A percentile compares a stretch with the other conserved stretches of the same genome.
Conservation (phyloP, 2,113 vertebrate genomes). For the Psittacus erithacus region DNA sequence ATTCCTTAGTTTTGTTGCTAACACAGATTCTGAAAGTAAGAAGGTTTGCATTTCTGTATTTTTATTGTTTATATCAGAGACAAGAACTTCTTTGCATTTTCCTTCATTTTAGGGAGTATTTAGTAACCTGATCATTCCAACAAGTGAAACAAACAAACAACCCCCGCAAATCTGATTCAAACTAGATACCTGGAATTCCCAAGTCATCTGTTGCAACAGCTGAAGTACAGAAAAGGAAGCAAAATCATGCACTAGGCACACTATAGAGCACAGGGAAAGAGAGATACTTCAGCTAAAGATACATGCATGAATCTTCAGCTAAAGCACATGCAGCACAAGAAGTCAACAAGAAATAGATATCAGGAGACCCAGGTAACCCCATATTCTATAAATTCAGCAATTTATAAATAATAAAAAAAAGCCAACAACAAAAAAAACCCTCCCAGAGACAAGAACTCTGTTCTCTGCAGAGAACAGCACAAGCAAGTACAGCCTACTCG, state of each 20-base stretch:
- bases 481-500: background rate
- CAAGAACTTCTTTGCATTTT: background rate
- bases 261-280: background rate
- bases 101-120: background rate
- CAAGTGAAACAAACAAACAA: background rate
- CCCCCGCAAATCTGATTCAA: background rate
- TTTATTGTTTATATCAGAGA: background rate
- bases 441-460: fast-evolving
- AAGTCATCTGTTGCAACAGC: background rate
- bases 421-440: background rate
- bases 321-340: background rate
- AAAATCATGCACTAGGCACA: background rate
- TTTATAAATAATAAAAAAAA: background rate
- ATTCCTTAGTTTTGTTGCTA: background rate
- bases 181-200: background rate
- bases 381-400: background rate
- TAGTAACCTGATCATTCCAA: background rate
- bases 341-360: background rate
- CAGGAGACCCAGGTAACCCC: background rate
- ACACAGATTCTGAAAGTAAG: background rate
- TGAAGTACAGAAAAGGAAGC: background rate
- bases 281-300: background rate
- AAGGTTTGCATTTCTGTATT: background rate
- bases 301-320: background rate
- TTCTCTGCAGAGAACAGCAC: background rate